Evolutionary conservation across 2,888 invertebrate genomes (phyloP), one percentile per base, ranked within the genome.

Genomic region (Hypena proboscidalis): DNA sequence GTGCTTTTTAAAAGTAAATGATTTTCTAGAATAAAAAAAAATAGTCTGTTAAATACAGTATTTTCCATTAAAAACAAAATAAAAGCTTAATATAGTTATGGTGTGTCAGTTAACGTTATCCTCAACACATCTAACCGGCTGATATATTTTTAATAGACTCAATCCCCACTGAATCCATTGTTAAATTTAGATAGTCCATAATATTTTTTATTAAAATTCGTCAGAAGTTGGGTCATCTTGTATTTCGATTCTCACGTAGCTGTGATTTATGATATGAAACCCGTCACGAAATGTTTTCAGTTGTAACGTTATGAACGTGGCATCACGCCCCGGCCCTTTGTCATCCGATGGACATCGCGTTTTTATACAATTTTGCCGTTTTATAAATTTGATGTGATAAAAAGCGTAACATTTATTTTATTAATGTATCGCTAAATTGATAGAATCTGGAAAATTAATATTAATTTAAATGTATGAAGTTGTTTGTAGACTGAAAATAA

Each of bases 191-290:
- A 4, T 2, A 6, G 9, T 54, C 53, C 26, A 19, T 55, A 48
- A 37, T 54, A 47, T 50, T 59, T 58, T 58, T 65, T 53, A 64
- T 67, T 58, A 40, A 44, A 53, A 35, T 60, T 66, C 58, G 64
- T 71, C 64, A 70, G 63, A 74, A 67, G 63, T 53, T 43, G 67
- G 77, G 80, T 77, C 75, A 77, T 63, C 69, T 51, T 41, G 43
- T 52, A 56, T 63, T 70, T 59, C 40, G 59, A 63, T 70, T 70
- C 68, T 77, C 74, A 75, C 76, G 71, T 71, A 69, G 55, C 50
- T 56, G 56, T 72, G 75, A 78, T 78, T 78, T 77, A 77, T 73
- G 57, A 50, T 53, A 63, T 55, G 22, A 43, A 59, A 58, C 62
- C 70, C 67, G 65, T 61, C 66, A 60, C 48, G 53, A 41, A 49